Percentiles rank a stretch among this genome's conserved stretches.
phyloP scores from a whole-genome alignment of 2,797 vertebrate species.

The Synaphobranchus kaupii region DNA sequence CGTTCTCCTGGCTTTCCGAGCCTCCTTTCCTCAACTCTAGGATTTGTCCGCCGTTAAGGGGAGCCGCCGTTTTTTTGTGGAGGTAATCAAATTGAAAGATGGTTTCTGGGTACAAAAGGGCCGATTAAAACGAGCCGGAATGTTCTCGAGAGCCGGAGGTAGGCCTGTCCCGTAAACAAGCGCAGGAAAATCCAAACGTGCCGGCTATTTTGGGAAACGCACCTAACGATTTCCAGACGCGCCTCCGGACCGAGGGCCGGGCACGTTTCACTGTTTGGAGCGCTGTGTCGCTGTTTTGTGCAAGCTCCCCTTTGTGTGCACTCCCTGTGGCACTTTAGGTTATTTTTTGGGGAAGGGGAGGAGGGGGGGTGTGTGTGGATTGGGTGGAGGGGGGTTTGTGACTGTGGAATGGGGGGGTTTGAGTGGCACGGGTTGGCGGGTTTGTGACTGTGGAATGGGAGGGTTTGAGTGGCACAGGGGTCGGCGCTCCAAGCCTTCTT shows the following conservation, averaged over 20 bases:
- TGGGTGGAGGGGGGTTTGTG: background rate
- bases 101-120: background rate
- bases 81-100: background rate
- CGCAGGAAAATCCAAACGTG: background rate
- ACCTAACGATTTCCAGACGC: background rate
- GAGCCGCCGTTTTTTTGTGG: background rate
- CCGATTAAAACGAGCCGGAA: background rate
- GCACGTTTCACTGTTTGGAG: background rate
- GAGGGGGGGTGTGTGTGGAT: background rate
- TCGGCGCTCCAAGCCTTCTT: too few species aligned
- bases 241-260: background rate
- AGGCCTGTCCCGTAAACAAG: background rate
- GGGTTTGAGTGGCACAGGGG: background rate
- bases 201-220: background rate
- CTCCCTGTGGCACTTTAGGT: background rate
- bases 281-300: background rate
- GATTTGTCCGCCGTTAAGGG: background rate
- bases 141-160: background rate
- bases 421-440: background rate
- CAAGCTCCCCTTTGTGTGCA: background rate
- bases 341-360: background rate
- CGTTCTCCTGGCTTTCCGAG: too few species aligned
- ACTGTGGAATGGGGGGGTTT: background rate
- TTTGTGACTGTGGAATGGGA: background rate
- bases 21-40: background rate